These are phyloP conservation scores for Poeciliopsis turrubarensis DNA, from an alignment of 2,113 vertebrate species.

Conservation along the genomic window DNA sequence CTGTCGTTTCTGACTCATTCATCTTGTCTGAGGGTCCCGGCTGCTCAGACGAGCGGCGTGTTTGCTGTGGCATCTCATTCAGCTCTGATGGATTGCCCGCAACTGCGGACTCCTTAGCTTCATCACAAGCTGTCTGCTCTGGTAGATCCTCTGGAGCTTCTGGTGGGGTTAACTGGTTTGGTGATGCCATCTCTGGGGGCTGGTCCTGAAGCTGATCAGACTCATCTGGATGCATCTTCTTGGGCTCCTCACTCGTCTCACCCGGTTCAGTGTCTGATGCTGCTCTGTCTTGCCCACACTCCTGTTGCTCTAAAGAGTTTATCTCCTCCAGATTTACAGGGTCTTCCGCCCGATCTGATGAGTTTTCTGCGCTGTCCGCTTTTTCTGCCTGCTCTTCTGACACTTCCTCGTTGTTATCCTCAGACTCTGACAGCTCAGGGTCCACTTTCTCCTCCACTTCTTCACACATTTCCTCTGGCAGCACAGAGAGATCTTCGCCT, in stretches of 20 bases:
- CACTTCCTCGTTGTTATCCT: background rate
- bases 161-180: conserved; percentile 13
- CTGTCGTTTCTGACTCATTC: conserved; percentile 25
- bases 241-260: conserved; percentile 3
- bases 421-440: conserved; percentile 25
- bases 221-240: conserved; percentile 5
- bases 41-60: background rate
- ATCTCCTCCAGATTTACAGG: conserved; percentile 21
- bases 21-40: conserved; percentile 8
- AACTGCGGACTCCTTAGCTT: conserved; percentile 5
- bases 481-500: conserved; percentile 12
- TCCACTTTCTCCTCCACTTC: conserved; percentile 35
- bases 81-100: conserved; percentile 17
- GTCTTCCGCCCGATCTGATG: conserved; percentile 3
- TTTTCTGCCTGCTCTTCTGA: conserved; percentile 6
- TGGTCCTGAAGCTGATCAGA: conserved; percentile 1
- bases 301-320: conserved; percentile 15
- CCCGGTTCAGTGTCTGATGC: conserved; percentile 8
- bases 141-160: conserved; percentile 21
- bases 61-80: conserved; percentile 21
- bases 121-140: conserved; percentile 22
- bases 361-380: conserved; percentile 26
- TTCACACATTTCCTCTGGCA: conserved; percentile 39
- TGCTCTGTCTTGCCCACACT: conserved; percentile 20
- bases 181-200: conserved; percentile 19